Evolutionary conservation across 2,888 invertebrate genomes (phyloP).

Genomic region (Cheilosia vulpina): DNA sequence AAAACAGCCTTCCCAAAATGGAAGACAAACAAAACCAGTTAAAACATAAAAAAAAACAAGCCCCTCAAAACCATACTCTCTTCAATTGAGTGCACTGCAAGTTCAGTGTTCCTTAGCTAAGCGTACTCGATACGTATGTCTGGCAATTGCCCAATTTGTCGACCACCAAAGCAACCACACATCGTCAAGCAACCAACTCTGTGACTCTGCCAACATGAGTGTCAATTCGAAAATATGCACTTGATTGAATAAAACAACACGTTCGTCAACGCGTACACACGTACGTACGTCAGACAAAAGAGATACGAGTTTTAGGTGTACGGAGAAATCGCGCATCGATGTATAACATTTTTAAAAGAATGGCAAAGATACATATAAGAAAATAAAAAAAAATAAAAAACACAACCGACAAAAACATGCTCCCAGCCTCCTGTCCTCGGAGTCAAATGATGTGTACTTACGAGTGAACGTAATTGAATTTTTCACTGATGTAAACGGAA

Average conservation of each 20-base stretch:
- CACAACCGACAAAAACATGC: constrained; percentile 37
- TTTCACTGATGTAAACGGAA: constrained; percentile 42
- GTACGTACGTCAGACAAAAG: constrained; percentile 10
- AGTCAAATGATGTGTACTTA: constrained; percentile 70
- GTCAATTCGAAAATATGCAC: constrained; percentile 57
- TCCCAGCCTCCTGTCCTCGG: constrained; percentile 30
- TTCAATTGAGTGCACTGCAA: constrained; percentile 31
- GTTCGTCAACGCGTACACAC: constrained; percentile 25
- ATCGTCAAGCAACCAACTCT: background rate
- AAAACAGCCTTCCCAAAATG: constrained; percentile 17
- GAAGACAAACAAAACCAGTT: constrained; percentile 31
- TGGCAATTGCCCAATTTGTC: constrained; percentile 68
- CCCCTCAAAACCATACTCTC: background rate
- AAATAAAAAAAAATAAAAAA: constrained; percentile 1
- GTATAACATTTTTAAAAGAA: background rate
- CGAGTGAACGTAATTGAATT: constrained; percentile 71
- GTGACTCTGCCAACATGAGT: constrained; percentile 45
- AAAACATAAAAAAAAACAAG: constrained; percentile 2
- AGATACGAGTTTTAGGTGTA: constrained; percentile 9
- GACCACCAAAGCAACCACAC: constrained; percentile 33
- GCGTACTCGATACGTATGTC: constrained; percentile 18
- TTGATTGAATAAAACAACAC: constrained; percentile 69
- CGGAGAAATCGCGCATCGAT: constrained; percentile 42
- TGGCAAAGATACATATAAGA: background rate
- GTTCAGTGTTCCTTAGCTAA: constrained; percentile 46